Evolutionary conservation across 2,797 vertebrate species (phyloP), one percentile per base, ranked within the genome.

Genomic region (Buphagus erythrorhynchus): DNA sequence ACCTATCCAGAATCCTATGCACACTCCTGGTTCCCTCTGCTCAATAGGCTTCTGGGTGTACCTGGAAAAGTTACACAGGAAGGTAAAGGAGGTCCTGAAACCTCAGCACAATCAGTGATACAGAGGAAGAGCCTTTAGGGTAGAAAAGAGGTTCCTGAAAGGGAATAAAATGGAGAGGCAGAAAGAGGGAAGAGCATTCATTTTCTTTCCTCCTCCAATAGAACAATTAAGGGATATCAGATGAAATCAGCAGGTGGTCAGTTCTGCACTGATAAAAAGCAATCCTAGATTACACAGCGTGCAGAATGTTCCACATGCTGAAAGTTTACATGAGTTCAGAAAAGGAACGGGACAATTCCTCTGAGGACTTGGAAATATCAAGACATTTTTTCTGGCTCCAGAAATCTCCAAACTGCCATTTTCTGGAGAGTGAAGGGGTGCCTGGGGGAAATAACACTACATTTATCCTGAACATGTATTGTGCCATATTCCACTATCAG

Each of bases 401-500:
- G 45, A 84, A 36, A 17, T 48, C 16, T 52, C 54, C n/a, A 28
- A 66, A 31, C 11, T 79, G 18, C 38, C 24, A 2, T 73, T 82
- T 69, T 8, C 46, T 86, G 67, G 38, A 55, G 55, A 36, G 10
- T 48, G 55, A 62, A 59, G 25, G 16, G 16, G 3, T 43, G 8
- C 54, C 20, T 76, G 28, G 3, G 22, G n/a, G 19, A 84, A 71
- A 57, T 58, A 52, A 52, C 24, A 9, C 4, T n/a, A 1, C 6
- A 7, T 79, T 63, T 83, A 5, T 69, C 45, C 48, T 59, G 43
- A 29, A 4, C 8, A 1, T 25, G 7, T 29, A 21, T 14, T 40
- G 28, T 73, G 22, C 29, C 0, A 0, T 31, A 20, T 16, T 65
- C 15, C 7, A 4, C 25, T 40, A 0, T 61, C 75, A 77, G 13